These are phyloP conservation scores for Gavia stellata DNA, from an alignment of 2,113 vertebrate genomes.

Conservation along the genomic window DNA sequence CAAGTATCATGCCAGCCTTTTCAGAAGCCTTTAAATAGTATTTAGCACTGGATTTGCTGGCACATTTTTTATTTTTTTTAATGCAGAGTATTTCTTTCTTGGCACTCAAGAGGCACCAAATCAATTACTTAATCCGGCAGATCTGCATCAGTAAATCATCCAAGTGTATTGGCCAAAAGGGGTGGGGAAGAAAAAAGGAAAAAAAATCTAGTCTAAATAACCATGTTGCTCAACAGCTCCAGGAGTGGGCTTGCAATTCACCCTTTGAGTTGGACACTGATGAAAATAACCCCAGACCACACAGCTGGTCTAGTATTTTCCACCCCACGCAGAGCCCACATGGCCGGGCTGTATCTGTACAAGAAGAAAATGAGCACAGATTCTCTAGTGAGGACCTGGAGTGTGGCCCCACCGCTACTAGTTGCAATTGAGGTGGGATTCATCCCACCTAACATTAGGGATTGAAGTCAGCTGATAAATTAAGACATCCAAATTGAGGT, in stretches of 20 bases:
- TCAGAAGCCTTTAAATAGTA: neutral
- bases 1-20: neutral
- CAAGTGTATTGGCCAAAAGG: conserved; percentile 14
- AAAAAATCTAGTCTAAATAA: neutral
- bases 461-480: neutral
- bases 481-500: neutral
- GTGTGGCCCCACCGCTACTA: neutral
- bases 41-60: neutral
- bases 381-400: neutral
- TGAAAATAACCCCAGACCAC: neutral
- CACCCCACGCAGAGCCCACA: accelerated
- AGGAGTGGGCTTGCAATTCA: neutral
- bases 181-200: neutral
- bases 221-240: neutral
- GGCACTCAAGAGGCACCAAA: neutral
- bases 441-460: neutral
- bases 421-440: neutral
- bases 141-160: conserved; percentile 22
- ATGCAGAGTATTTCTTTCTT: neutral
- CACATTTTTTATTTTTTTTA: neutral
- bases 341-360: neutral
- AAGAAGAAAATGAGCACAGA: neutral
- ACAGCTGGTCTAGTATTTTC: neutral
- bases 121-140: neutral
- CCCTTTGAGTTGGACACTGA: neutral